phyloP scores from a whole-genome alignment of 2,888 invertebrate species.

The Craniophora ligustri region DNA sequence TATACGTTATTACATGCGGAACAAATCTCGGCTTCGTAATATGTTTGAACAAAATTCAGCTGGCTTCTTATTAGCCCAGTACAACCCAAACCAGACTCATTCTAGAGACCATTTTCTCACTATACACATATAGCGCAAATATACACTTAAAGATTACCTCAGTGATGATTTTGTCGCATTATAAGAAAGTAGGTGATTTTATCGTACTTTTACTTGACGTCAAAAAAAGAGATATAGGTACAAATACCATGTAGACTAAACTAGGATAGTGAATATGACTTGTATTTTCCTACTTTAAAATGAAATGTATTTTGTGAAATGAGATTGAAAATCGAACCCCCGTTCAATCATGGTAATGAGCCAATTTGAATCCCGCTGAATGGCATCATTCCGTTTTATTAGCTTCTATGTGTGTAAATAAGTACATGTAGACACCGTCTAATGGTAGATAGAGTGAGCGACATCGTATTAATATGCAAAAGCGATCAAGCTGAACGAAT shows the following conservation, averaged over 20 bases:
- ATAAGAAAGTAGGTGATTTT: too few relatives aligned
- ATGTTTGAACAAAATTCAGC: not conserved
- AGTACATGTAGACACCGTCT: slow-evolving; percentile 27
- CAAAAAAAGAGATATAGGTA: too few relatives aligned
- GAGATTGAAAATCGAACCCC: slow-evolving; percentile 5
- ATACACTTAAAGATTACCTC: too few relatives aligned
- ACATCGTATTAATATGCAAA: slow-evolving; percentile 75
- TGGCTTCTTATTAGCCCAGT: not conserved
- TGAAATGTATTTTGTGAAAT: slow-evolving; percentile 1
- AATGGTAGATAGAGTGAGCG: slow-evolving; percentile 39
- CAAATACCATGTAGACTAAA: too few relatives aligned
- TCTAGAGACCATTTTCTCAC: too few relatives aligned
- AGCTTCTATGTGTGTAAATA: slow-evolving; percentile 10
- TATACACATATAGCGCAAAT: not conserved
- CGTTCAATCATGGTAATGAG: not conserved
- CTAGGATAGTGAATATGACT: too few relatives aligned
- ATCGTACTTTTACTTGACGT: too few relatives aligned
- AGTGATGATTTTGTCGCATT: too few relatives aligned
- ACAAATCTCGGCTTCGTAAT: slow-evolving; percentile 5
- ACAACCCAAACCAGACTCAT: not conserved
- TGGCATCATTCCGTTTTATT: slow-evolving; percentile 20
- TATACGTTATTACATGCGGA: slow-evolving; percentile 3
- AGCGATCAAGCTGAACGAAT: slow-evolving; percentile 69
- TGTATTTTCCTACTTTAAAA: too few relatives aligned
- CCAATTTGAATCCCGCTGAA: slow-evolving; percentile 16